Base-by-base conservation (phyloP, 2,888 invertebrate species). In the Caradrina kadenii region DNA sequence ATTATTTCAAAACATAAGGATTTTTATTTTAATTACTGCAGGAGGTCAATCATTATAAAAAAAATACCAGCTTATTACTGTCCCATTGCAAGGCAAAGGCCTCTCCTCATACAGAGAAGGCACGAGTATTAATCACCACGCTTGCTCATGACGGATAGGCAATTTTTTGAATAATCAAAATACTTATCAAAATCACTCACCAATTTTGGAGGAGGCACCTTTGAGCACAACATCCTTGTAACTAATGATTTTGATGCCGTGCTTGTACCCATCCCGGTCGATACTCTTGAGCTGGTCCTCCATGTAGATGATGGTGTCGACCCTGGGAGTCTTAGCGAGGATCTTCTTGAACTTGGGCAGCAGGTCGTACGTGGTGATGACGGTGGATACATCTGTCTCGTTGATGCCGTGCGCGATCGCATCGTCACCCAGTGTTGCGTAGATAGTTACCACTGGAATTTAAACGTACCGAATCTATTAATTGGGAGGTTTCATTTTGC, bases 331-430 rank as follows among this genome's bases (percentile, higher is more conserved):
- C 86, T 97, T 96, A 0, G 94, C 93, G 56, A 99, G 95, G 80
- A 99, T 97, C 79, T 97, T 96, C 92, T 97, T 97, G 93, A 99
- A 98, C 95, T 99, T 99, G 59, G 98, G 98, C 91, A 99, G 96
- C 68, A 99, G 96, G 74, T 99, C 99, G 92, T 98, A 98, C 42
- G 98, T 98, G 21, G 99, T 99, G 90, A 99, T 98, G 49, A 99
- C 98, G 11, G 98, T 98, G 56, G 98, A 97, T 0, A 99, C 99
- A 91, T 99, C 99, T 0, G 99, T 99, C 96, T 99, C 99, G 91
- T 99, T 99, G 89, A 99, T 98, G 84, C 99, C 99, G 93, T 99
- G 99, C 8, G 98, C 97, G 75, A 99, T 98, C 2, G 99, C 99
- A 10, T 99, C 99, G 89, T 99, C 99, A 48, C 99, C 99, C 17